Evolutionary conservation across 2,797 vertebrate species (phyloP).

Genomic region (Jordanella pulchra): DNA sequence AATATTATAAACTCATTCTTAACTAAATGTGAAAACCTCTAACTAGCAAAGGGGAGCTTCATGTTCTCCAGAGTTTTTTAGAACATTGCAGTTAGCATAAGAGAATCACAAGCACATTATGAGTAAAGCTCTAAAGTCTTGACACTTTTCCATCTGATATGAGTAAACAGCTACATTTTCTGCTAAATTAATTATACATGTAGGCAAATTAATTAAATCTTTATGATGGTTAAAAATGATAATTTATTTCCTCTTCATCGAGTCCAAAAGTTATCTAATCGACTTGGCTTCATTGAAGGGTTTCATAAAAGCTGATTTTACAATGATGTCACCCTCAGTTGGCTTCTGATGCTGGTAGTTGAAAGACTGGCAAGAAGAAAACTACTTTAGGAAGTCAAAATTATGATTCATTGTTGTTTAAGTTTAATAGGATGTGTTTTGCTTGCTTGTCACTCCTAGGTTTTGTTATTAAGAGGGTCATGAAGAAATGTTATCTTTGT

Average conservation of each 20-base stretch:
- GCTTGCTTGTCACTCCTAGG: too few species aligned
- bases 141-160: background rate
- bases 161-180: background rate
- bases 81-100: slow-evolving; percentile 7
- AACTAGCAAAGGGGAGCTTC: background rate
- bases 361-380: background rate
- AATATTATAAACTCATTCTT: background rate
- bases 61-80: background rate
- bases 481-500: too few species aligned
- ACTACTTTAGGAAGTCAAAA: background rate
- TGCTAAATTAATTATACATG: background rate
- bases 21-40: background rate
- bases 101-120: background rate
- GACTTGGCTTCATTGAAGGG: background rate
- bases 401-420: background rate
- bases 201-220: background rate
- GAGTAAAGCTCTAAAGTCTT: background rate
- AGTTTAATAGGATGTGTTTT: too few species aligned
- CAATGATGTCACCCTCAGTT: too few species aligned
- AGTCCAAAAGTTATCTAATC: background rate
- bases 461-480: too few species aligned
- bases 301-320: background rate
- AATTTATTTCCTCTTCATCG: background rate
- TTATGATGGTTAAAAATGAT: background rate
- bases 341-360: background rate